These are phyloP conservation scores for Orchestes rusci DNA, from an alignment of 2,888 invertebrate species.

Conservation along the genomic window DNA sequence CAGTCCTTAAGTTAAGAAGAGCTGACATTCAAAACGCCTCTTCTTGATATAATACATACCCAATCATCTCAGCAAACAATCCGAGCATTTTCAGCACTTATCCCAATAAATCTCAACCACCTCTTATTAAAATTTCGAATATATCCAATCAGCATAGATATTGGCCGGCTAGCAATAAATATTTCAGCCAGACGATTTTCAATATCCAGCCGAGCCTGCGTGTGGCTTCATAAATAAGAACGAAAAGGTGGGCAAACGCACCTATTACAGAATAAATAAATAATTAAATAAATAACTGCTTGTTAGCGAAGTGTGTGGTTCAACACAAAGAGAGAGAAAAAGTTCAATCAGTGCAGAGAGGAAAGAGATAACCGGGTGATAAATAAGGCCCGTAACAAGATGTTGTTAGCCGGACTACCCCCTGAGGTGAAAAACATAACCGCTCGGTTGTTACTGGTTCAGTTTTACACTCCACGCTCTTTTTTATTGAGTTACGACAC, in stretches of 20 bases:
- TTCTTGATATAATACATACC: too few relatives aligned
- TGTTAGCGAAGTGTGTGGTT: conserved; percentile 41
- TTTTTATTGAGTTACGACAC: conserved; percentile 32
- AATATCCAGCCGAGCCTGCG: conserved; percentile 42
- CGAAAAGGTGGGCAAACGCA: conserved; percentile 45
- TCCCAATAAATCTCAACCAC: too few relatives aligned
- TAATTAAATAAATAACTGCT: conserved; percentile 48
- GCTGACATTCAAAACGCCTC: too few relatives aligned
- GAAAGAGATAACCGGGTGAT: conserved; percentile 37
- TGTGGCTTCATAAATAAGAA: conserved; percentile 46
- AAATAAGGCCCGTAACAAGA: conserved; percentile 46
- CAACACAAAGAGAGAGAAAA: conserved; percentile 15
- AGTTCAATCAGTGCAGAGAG: background rate
- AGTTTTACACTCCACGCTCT: conserved; percentile 29
- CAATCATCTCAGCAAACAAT: too few relatives aligned
- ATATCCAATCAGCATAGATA: conserved; percentile 42
- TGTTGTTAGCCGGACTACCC: conserved; percentile 44
- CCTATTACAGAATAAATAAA: conserved; percentile 48
- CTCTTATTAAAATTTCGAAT: conserved; percentile 17
- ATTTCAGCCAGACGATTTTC: conserved; percentile 39
- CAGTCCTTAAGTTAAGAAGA: too few relatives aligned
- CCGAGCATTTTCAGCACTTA: too few relatives aligned
- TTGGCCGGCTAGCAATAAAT: conserved; percentile 41
- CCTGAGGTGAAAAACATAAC: conserved; percentile 42
- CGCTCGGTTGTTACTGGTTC: conserved; percentile 24